phyloP scores from a whole-genome alignment of 2,797 vertebrate genomes.

The Merluccius polli region DNA sequence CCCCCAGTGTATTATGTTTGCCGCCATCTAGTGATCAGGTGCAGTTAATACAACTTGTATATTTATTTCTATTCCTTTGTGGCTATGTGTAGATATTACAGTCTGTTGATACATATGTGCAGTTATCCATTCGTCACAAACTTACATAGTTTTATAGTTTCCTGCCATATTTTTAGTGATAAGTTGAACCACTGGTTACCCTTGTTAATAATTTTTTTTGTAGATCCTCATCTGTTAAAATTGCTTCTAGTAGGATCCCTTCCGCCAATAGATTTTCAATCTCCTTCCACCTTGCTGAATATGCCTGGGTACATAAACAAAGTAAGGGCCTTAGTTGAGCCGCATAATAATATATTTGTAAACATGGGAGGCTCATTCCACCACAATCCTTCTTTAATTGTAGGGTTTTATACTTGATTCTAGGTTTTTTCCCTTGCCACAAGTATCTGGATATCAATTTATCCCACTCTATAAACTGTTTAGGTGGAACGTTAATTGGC shows the following conservation, averaged over 20 bases:
- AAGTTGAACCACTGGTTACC: background rate
- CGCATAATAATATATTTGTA: too few relatives aligned
- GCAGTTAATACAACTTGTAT: too few relatives aligned
- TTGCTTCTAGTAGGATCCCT: background rate
- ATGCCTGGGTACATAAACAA: background rate
- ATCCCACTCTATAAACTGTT: conserved; percentile 11
- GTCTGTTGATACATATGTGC: too few relatives aligned
- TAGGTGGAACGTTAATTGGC: background rate
- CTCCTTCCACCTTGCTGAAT: background rate
- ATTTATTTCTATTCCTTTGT: too few relatives aligned
- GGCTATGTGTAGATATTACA: too few relatives aligned
- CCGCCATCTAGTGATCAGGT: too few relatives aligned
- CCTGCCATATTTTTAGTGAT: background rate
- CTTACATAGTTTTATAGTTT: too few relatives aligned
- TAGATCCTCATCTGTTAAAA: background rate
- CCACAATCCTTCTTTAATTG: too few relatives aligned
- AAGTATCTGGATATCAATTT: background rate
- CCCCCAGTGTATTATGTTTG: too few relatives aligned
- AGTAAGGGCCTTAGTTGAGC: background rate
- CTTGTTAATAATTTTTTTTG: background rate
- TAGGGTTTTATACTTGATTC: too few relatives aligned
- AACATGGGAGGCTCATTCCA: too few relatives aligned
- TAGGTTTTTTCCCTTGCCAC: background rate
- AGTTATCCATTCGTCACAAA: too few relatives aligned
- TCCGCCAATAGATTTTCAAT: background rate